Evolutionary conservation across 2,888 invertebrate genomes (phyloP).

Genomic region (Anorthoa munda): DNA sequence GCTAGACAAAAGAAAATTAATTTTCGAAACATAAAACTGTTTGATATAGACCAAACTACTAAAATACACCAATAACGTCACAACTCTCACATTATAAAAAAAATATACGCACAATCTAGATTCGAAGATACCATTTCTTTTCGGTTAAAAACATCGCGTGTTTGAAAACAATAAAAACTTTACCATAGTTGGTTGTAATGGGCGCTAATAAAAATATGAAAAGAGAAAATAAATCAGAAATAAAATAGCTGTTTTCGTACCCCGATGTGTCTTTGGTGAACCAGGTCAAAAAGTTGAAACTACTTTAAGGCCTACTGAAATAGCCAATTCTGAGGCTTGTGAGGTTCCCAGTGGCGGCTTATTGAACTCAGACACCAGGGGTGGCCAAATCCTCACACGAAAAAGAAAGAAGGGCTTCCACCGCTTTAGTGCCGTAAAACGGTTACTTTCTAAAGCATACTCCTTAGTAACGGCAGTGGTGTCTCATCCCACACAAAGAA

Average conservation of each 20-base stretch:
- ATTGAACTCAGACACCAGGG: too few species aligned
- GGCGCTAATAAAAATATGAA: constrained; percentile 55
- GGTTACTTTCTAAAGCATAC: too few species aligned
- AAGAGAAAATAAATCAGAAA: constrained; percentile 46
- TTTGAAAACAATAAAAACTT: constrained; percentile 51
- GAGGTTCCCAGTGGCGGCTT: too few species aligned
- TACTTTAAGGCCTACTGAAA: constrained; percentile 14
- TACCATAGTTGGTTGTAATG: constrained; percentile 27
- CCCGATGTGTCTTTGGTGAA: constrained; percentile 20
- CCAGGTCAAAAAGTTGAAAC: constrained; percentile 23
- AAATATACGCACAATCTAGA: constrained; percentile 25
- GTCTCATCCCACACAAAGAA: too few species aligned
- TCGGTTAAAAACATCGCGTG: constrained; percentile 43
- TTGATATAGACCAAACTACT: background rate
- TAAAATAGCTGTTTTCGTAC: constrained; percentile 25
- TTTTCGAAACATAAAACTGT: background rate
- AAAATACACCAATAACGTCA: constrained; percentile 16
- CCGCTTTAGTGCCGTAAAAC: too few species aligned
- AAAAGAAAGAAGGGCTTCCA: too few species aligned
- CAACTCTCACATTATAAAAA: background rate
- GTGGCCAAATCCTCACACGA: too few species aligned
- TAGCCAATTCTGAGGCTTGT: too few species aligned
- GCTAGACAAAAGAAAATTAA: background rate
- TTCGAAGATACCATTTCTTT: constrained; percentile 40
- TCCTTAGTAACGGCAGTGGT: too few species aligned